Evolutionary conservation across 2,113 vertebrate genomes (phyloP).

Genomic region (Ariopsis seemanni): DNA sequence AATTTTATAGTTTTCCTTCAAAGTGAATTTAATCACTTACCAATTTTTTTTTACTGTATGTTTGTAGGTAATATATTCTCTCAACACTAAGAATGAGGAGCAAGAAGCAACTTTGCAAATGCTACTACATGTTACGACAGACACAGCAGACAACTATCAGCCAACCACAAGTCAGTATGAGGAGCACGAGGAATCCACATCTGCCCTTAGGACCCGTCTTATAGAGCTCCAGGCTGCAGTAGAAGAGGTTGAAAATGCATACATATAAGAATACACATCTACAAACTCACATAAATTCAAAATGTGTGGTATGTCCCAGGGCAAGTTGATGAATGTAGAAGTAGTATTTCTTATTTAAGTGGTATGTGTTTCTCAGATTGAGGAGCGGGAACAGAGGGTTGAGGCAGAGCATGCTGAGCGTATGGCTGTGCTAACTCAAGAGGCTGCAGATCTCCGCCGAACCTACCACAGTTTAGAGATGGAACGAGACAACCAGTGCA

Average conservation of each 20-base stretch:
- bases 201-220: conserved; percentile 78
- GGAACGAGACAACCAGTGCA: conserved; percentile 61
- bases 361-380: conserved; percentile 46
- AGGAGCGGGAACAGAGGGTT: conserved; percentile 63
- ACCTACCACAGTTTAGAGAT: conserved; percentile 62
- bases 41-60: neutral
- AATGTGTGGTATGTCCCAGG: neutral
- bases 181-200: conserved; percentile 74
- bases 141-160: conserved; percentile 73
- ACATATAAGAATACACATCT: neutral
- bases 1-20: neutral
- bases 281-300: neutral
- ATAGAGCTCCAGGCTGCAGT: conserved; percentile 83
- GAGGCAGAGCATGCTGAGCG: conserved; percentile 72
- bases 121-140: conserved; percentile 78
- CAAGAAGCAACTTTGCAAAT: conserved; percentile 82
- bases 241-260: conserved; percentile 69
- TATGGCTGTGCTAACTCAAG: conserved; percentile 60
- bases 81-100: conserved; percentile 94
- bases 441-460: conserved; percentile 65
- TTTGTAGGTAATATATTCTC: conserved; percentile 88
- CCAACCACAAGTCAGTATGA: conserved; percentile 68
- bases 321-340: neutral
- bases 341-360: neutral
- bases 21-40: neutral